These are phyloP conservation scores for Sebastes iracundus DNA, from an alignment of 2,797 vertebrate species.

Conservation along the genomic window DNA sequence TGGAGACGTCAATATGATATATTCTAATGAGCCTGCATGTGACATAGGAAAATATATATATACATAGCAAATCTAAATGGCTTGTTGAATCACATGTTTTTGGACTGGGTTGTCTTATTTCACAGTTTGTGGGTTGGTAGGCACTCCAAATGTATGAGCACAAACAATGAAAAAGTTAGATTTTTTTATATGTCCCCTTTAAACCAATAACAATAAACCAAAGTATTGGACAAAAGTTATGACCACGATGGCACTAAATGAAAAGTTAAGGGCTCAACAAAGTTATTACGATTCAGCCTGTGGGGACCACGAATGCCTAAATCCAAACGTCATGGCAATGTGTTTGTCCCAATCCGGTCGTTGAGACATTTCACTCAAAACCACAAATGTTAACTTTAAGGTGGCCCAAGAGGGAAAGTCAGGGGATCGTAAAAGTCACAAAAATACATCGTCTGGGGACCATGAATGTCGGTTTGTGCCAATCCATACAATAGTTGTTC, in stretches of 20 bases:
- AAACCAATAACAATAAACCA: background rate
- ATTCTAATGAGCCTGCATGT: too few species aligned
- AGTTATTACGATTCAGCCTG: background rate
- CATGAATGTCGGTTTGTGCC: background rate
- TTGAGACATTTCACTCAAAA: background rate
- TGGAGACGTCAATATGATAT: background rate
- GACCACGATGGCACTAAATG: background rate
- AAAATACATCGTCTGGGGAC: background rate
- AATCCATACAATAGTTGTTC: background rate
- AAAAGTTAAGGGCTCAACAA: background rate
- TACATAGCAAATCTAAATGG: too few species aligned
- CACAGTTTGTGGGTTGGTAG: too few species aligned
- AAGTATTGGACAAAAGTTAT: background rate
- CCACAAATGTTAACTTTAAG: too few species aligned
- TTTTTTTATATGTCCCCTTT: background rate
- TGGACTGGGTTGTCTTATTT: too few species aligned
- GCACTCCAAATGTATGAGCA: too few species aligned
- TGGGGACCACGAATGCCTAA: background rate
- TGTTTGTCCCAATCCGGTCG: background rate
- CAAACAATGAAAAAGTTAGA: accelerated
- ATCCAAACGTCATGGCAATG: background rate
- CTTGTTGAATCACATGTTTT: too few species aligned
- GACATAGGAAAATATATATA: too few species aligned
- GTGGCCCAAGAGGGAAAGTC: too few species aligned
- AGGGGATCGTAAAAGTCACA: background rate